These are phyloP conservation scores for Drosophila prolongata DNA, from an alignment of 2,888 invertebrate genomes.

Conservation along the genomic window DNA sequence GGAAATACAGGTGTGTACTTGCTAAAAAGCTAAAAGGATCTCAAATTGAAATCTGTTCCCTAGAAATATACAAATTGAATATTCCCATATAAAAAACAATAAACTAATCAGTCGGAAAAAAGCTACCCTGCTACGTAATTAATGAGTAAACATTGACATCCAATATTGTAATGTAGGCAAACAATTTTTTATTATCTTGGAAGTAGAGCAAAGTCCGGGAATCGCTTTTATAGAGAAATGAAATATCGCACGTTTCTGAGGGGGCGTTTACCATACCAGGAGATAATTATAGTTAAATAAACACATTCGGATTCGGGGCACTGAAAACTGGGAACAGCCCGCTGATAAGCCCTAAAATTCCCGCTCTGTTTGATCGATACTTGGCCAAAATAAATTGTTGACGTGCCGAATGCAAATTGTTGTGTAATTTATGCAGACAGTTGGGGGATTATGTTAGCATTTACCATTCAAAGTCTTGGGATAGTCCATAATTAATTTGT, in stretches of 20 bases:
- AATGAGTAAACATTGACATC: slow-evolving; percentile 8
- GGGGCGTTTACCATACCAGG: slow-evolving; percentile 21
- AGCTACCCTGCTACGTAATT: background rate
- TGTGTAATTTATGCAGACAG: slow-evolving; percentile 50
- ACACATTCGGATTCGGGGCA: slow-evolving; percentile 18
- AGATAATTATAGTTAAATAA: slow-evolving; percentile 26
- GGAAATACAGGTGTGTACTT: too few species aligned
- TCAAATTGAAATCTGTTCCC: background rate
- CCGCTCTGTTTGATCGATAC: slow-evolving; percentile 76
- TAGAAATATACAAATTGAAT: background rate
- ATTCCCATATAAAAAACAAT: background rate
- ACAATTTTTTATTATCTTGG: slow-evolving; percentile 12
- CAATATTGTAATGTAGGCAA: slow-evolving; percentile 9
- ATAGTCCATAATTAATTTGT: slow-evolving; percentile 74
- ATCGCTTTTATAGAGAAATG: slow-evolving; percentile 12
- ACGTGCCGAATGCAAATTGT: slow-evolving; percentile 47
- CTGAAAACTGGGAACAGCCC: slow-evolving; percentile 20
- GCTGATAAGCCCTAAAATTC: slow-evolving; percentile 29
- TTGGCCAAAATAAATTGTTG: slow-evolving; percentile 31
- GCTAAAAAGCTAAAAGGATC: background rate
- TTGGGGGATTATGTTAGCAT: slow-evolving; percentile 15
- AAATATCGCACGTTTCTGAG: slow-evolving; percentile 12
- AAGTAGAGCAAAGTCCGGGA: slow-evolving; percentile 29
- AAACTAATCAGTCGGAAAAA: background rate
- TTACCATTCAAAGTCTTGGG: slow-evolving; percentile 81